These are phyloP conservation scores for Bergia puertoricense DNA, from an alignment of 92 coral and sea anemone species.

Conservation along the genomic window DNA sequence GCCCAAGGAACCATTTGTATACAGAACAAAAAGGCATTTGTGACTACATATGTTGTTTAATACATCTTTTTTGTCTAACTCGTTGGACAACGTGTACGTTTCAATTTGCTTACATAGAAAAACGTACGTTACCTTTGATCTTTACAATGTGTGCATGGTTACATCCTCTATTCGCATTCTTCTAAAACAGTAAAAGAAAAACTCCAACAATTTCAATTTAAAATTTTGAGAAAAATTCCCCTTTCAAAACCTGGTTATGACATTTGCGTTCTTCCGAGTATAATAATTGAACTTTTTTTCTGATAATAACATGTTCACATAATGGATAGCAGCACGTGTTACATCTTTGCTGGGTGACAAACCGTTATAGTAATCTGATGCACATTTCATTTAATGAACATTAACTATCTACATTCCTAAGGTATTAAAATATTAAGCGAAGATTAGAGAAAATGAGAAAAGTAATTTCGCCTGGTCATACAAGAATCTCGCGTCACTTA, in stretches of 20 bases:
- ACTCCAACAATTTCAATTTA: neutral
- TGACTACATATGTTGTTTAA: too few relatives aligned
- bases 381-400: slow-evolving; percentile 19
- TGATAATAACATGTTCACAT: neutral
- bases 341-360: neutral
- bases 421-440: slow-evolving; percentile 11
- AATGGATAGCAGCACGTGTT: neutral
- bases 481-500: neutral
- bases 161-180: too few relatives aligned
- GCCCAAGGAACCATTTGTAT: too few relatives aligned
- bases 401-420: slow-evolving; percentile 17
- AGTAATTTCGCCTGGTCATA: slow-evolving; percentile 1
- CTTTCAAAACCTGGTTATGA: neutral
- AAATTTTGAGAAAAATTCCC: neutral
- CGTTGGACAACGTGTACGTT: too few relatives aligned
- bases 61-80: too few relatives aligned
- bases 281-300: neutral
- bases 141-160: too few relatives aligned
- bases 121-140: too few relatives aligned
- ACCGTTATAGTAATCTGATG: neutral
- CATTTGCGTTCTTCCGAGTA: neutral
- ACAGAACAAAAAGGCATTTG: too few relatives aligned
- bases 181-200: neutral
- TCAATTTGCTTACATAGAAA: too few relatives aligned
- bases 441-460: slow-evolving; percentile 15